A percentile compares a stretch with the other conserved stretches of the same genome.
These are phyloP conservation scores for Turdus rufiventris DNA, from an alignment of 2,113 vertebrate genomes.

Conservation along the genomic window DNA sequence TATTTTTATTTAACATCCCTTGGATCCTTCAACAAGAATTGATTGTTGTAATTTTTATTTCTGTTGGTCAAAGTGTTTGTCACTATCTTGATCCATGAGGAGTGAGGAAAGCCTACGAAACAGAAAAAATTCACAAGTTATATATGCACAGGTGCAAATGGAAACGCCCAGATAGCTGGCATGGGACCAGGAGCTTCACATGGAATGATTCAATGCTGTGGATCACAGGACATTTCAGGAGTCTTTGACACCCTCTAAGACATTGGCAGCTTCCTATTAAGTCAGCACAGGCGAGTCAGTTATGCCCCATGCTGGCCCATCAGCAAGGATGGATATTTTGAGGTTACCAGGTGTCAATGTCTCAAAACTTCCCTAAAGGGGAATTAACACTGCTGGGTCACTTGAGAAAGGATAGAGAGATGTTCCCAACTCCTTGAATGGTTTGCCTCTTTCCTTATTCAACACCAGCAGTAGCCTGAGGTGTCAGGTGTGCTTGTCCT, in stretches of 20 bases:
- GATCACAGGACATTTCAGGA: not conserved
- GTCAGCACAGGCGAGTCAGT: rapidly evolving
- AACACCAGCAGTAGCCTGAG: not conserved
- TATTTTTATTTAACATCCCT: not conserved
- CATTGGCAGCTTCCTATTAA: not conserved
- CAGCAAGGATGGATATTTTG: not conserved
- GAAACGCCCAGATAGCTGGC: not conserved
- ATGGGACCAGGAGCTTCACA: not conserved
- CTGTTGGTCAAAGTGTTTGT: not conserved
- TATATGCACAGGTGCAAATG: rapidly evolving
- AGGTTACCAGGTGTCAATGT: not conserved
- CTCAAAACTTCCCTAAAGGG: rapidly evolving
- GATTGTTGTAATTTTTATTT: not conserved
- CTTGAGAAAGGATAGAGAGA: not conserved
- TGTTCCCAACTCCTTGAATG: too few species aligned
- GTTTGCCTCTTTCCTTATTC: not conserved
- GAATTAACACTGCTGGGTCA: not conserved
- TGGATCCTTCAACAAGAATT: not conserved
- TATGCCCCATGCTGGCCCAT: not conserved
- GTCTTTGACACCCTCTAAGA: not conserved
- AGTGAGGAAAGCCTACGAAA: not conserved
- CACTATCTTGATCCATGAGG: not conserved
- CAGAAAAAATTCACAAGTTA: not conserved
- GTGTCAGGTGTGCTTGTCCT: not conserved
- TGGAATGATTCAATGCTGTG: rapidly evolving